Conservation (phyloP, 1,140 invertebrate species). For the Solenopsis invicta region DNA sequence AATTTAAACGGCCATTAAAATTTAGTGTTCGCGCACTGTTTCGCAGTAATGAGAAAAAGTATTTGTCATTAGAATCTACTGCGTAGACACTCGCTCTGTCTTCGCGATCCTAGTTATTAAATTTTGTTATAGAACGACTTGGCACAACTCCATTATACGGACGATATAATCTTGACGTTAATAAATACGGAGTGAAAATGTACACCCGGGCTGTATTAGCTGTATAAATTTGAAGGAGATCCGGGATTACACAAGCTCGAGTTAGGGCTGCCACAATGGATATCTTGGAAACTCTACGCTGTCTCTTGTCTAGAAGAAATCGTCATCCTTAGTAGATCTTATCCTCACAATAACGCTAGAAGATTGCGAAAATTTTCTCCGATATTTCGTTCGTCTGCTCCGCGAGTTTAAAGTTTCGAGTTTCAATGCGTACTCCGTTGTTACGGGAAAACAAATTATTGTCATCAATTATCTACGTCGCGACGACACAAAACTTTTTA, state of each 20-base stretch:
- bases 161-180: constrained; percentile 47
- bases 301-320: constrained; percentile 24
- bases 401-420: constrained; percentile 35
- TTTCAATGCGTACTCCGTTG: constrained; percentile 32
- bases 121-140: constrained; percentile 30
- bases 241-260: constrained; percentile 30
- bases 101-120: constrained; percentile 36
- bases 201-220: constrained; percentile 23
- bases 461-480: constrained; percentile 25
- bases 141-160: constrained; percentile 28
- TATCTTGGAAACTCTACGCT: constrained; percentile 2
- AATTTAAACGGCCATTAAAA: constrained; percentile 6
- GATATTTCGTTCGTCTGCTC: not conserved
- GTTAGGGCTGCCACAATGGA: constrained; percentile 14
- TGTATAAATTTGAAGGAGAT: constrained; percentile 49
- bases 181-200: constrained; percentile 49
- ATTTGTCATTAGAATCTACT: not conserved
- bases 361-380: constrained; percentile 20
- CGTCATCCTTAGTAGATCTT: constrained; percentile 16
- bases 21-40: not conserved
- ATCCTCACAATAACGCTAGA: constrained; percentile 4
- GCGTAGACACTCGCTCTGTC: not conserved
- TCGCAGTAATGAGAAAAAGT: not conserved
- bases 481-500: constrained; percentile 24
- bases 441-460: constrained; percentile 34